Evolutionary conservation across 2,113 vertebrate genomes (phyloP), one percentile per base, ranked within the genome.

Genomic region (Menura novaehollandiae): DNA sequence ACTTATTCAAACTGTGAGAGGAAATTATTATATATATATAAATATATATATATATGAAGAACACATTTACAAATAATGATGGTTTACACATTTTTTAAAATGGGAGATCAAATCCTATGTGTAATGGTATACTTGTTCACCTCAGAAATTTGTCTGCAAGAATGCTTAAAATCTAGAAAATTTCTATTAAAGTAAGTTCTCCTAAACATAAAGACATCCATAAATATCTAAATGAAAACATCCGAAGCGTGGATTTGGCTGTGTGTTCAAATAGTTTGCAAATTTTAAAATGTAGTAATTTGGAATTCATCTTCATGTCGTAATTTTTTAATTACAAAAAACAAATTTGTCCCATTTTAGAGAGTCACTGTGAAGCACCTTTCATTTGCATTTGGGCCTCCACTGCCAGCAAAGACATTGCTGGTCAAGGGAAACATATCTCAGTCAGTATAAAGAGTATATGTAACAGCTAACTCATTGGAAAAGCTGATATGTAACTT

Each of bases 21-120:
- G 0, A 0, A 62, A 32, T 39, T 82, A 19, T 53, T 66, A 41
- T 53, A 53, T 37, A 37, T 12, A 44, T 8, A 16, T 37, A 13
- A 6, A 32, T 26, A 9, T 1, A 37, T 43, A 41, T 24, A 37
- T 1, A 16, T 2, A 15, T n/a, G 67, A 9, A 80, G 2, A 53
- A 62, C 7, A 60, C 1, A 26, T 62, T 62, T 47, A 71, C 3
- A 84, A 78, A 67, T 63, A 63, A n/a, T 47, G 19, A 13, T 9
- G 39, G 2, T 24, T 77, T 6, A 73, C 21, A 59, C 2, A 35
- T 32, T 49, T 69, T 92, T 91, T 41, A 7, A 51, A 91, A 39
- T 12, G 13, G 7, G 22, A 85, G 10, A 68, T 18, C 1, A 51
- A 93, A 43, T 49, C 9, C 26, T 46, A 7, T 35, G 10, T 18